A percentile compares a stretch with the other conserved stretches of the same genome.
Evolutionary conservation across 2,113 vertebrate species (phyloP).

Genomic region (Scomber scombrus): DNA sequence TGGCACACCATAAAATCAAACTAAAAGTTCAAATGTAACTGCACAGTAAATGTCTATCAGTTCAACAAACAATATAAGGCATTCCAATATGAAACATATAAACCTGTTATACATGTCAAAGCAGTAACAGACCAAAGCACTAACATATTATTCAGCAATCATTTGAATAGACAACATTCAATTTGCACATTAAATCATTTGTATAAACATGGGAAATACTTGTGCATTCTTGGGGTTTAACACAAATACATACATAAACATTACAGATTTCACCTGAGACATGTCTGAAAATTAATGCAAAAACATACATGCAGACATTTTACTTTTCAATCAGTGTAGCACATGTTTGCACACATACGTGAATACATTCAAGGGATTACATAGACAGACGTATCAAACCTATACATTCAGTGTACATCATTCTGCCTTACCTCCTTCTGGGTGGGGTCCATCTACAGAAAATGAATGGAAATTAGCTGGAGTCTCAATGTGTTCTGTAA

Average conservation of each 20-base stretch:
- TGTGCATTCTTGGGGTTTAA: neutral
- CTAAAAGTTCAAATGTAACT: constrained; percentile 10
- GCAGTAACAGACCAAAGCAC: neutral
- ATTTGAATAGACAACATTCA: neutral
- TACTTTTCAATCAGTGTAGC: constrained; percentile 43
- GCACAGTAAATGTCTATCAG: constrained; percentile 32
- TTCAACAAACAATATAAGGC: neutral
- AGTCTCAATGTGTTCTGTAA: neutral
- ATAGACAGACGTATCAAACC: constrained; percentile 9
- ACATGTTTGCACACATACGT: constrained; percentile 67
- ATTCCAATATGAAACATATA: constrained; percentile 1
- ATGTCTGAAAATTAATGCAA: neutral
- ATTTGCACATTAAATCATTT: neutral
- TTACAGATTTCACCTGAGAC: constrained; percentile 1
- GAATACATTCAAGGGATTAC: constrained; percentile 70
- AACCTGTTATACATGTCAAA: constrained; percentile 11
- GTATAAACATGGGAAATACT: too few relatives aligned
- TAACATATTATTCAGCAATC: neutral
- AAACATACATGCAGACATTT: constrained; percentile 34
- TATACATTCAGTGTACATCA: constrained; percentile 1
- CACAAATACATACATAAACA: neutral
- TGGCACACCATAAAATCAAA: neutral
- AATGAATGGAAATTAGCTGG: constrained; percentile 54
- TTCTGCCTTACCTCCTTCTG: constrained; percentile 76
- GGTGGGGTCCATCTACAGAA: constrained; percentile 54